These are phyloP conservation scores for Saxicola maurus DNA, from an alignment of 2,797 vertebrate genomes.

Conservation along the genomic window DNA sequence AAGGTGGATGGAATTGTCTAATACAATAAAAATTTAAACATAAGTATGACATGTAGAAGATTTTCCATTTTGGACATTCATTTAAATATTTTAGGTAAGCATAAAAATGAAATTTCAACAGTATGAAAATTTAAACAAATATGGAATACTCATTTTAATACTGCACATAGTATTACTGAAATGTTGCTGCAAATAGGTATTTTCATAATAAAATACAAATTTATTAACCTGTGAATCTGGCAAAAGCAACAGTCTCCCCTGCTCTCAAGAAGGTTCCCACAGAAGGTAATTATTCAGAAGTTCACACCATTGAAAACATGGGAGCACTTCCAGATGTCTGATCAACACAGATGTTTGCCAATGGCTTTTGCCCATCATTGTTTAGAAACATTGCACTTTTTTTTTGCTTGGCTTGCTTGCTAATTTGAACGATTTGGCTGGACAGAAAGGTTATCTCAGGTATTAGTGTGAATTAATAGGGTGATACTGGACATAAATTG, in stretches of 20 bases:
- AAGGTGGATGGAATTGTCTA: background rate
- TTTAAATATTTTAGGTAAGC: background rate
- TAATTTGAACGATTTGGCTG: slow-evolving; percentile 40
- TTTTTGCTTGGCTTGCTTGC: background rate
- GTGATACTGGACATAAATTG: slow-evolving; percentile 1
- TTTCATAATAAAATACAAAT: background rate
- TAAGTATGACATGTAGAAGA: background rate
- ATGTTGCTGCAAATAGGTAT: background rate
- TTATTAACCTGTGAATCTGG: background rate
- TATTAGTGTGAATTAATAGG: background rate
- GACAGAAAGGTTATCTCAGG: background rate
- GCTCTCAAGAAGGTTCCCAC: background rate
- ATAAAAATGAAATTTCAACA: background rate
- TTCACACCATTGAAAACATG: background rate
- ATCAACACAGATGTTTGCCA: background rate
- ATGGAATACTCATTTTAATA: background rate
- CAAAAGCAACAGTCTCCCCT: background rate
- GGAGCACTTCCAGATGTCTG: background rate
- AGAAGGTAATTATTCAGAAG: background rate
- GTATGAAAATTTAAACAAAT: background rate
- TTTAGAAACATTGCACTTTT: background rate
- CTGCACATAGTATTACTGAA: background rate
- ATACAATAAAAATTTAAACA: background rate
- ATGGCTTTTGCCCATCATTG: background rate
- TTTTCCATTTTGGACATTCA: background rate